Evolutionary conservation across 35 echinoderm and acorn worm genomes (phyloP).

Genomic region (Stichopus chloronotus): DNA sequence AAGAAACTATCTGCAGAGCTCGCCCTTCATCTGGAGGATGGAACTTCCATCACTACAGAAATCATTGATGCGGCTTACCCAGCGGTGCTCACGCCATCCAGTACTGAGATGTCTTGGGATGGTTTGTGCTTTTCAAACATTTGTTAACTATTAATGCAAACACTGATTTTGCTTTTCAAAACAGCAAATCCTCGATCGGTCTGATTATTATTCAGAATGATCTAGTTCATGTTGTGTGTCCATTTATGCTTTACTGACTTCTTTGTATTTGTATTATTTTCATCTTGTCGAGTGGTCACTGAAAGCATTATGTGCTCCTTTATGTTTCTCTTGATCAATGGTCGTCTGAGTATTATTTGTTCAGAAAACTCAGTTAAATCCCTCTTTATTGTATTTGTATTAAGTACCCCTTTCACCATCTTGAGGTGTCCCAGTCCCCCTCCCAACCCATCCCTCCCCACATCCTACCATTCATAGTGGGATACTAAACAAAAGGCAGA

Average conservation of each 20-base stretch:
- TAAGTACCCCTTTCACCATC: neutral
- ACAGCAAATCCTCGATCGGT: neutral
- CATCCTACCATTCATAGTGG: neutral
- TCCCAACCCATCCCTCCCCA: neutral
- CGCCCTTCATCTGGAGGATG: constrained; percentile 55
- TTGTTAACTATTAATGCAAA: neutral
- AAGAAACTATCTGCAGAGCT: constrained; percentile 52
- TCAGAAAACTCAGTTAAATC: too few relatives aligned
- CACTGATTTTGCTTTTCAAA: neutral
- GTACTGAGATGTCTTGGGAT: constrained; percentile 96
- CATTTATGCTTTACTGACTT: too few relatives aligned
- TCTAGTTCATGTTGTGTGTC: neutral
- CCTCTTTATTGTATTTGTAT: too few relatives aligned
- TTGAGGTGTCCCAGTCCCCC: neutral
- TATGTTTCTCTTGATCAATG: too few relatives aligned
- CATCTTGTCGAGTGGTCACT: too few relatives aligned
- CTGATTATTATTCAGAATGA: neutral
- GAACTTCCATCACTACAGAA: constrained; percentile 43
- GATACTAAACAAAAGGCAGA: neutral
- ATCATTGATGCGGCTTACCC: constrained; percentile 52
- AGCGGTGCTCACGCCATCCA: constrained; percentile 81
- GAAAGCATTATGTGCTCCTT: too few relatives aligned
- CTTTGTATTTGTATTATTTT: too few relatives aligned
- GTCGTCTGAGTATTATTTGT: too few relatives aligned
- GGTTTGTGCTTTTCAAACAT: constrained; percentile 50